Evolutionary conservation across 2,797 vertebrate species (phyloP), one percentile per base, ranked within the genome.

Genomic region (Menidia menidia): DNA sequence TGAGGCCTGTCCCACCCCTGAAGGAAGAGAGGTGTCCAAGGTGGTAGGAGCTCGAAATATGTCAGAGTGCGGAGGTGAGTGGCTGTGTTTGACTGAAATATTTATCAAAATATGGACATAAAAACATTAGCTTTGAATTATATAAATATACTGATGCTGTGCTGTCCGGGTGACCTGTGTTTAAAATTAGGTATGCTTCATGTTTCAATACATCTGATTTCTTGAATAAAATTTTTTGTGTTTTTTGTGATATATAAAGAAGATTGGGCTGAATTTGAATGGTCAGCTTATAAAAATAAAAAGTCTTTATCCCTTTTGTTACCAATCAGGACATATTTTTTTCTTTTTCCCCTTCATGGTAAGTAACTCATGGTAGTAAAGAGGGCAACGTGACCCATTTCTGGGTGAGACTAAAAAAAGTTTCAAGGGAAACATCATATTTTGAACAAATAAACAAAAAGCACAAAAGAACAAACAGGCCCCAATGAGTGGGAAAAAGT

Each of bases 31-130:
- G 51, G 87, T 84, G 45, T 79, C 89, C 72, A 95, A 93, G 78
- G 88, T 87, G 56, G 66, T 89, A 15, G 95, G 95, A 60, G 93
- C 92, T 72, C 93, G 91, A 63, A 95, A 94, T 85, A 67, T 95
- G 59, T 94, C 95, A 3, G 95, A 95, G 75, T 96, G 95, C 81
- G 96, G 95, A 93, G 95, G 95, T 96, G 85, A 94, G 83, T 52
- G 43, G 47, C 6, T 13, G 41, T 30, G 42, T 65, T 64, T 14
- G 43, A 44, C 57, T 32, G 51, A 30, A 7, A 56, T 7, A 15
- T 18, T 42, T 52, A 16, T 30, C 6, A n/a, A 9, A 44, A 31
- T n/a, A 42, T 0, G 5, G 44, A 31, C 1, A 50, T 13, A n/a
- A 25, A 33, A 44, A 44, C 15, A 8, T 25, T 6, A 51, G 11